Evolutionary conservation across 1,140 invertebrate genomes (phyloP), one percentile per base, ranked within the genome.

Genomic region (Myzus persicae): DNA sequence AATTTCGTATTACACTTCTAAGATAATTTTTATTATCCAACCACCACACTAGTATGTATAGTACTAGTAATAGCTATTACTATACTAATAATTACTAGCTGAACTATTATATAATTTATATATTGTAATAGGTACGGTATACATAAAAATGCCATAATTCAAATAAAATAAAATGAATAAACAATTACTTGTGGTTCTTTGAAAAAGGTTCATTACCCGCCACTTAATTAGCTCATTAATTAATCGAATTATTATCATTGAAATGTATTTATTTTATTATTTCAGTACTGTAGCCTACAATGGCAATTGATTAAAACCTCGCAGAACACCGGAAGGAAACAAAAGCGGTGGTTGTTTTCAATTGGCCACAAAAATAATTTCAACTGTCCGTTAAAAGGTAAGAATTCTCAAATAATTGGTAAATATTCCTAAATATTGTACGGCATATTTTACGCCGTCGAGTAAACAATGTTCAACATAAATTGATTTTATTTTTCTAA

Each of bases 301-400:
- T 90, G 51, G 22, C 24, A 26, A 89, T 51, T 36, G 2, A 54
- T 38, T 54, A 38, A 89, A 36, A 89, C 22, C 46, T 48, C 31
- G 0, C n/a, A 0, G 18, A 20, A 40, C 4, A 31, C 18, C 38
- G 51, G 26, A n/a, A 40, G 36, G 26, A 20, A 31, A 24, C 11
- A 31, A 90, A 90, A 31, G 51, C 40, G 11, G 88, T 59, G 14
- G 40, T 90, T 42, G 38, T 90, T 90, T 67, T 31, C 51, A 42
- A n/a, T 40, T 24, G 36, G 11, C 24, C 9, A 14, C 3, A 54
- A 26, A 54, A 40, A 89, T 76, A 76, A 76, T 51, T 89, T 54
- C 38, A 42, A 42, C 54, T 90, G 36, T 67, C 38, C 38, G 1
- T 67, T 90, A 42, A 90, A 90, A 90, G 89, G 89, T 90, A 90